Base-by-base conservation (phyloP, 2,888 invertebrate species). In the Ligdia adustata region DNA sequence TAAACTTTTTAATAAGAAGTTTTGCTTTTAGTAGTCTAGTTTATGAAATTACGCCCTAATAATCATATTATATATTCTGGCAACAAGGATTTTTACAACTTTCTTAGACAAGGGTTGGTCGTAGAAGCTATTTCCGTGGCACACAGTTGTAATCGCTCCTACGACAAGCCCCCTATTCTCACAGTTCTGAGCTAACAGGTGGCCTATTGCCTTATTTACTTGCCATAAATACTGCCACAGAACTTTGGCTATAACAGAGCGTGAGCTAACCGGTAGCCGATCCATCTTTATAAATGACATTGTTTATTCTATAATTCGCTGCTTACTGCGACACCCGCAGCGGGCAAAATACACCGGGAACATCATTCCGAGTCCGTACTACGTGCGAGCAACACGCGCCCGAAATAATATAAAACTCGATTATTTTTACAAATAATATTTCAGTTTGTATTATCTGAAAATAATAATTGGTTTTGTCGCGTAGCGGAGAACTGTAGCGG, bases 401-500 rank as follows among this genome's bases (percentile, higher is more conserved):
- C 53, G 35, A 57, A 61, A 58, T 37, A 52, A 63, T 53, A 64
- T 16, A 4, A 5, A 58, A 52, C n/a, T 38, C 48, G 38, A 39
- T 49, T 43, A 43, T 51, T 59, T 51, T 48, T 55, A 55, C 55
- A 57, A 46, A 28, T 33, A 57, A 60, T 62, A 38, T 55, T 60
- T 66, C 66, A 73, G 75, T 69, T 63, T 57, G 63, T 62, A 37
- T 58, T 60, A 62, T 66, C 66, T 69, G 59, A 66, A n/a, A 56
- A 69, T 69, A 68, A 67, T 71, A 70, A 63, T 71, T 54, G 53
- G 62, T 63, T 73, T 72, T 61, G 69, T 66, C 49, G 40, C 84
- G 84, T 81, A 81, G 82, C 78, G 14, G 37, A 27, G 26, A 9
- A 59, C 54, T 80, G 82, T 82, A 81, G 82, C 78, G 61, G 57